phyloP scores from a whole-genome alignment of 2,113 vertebrate species.

The Siniperca chuatsi region DNA sequence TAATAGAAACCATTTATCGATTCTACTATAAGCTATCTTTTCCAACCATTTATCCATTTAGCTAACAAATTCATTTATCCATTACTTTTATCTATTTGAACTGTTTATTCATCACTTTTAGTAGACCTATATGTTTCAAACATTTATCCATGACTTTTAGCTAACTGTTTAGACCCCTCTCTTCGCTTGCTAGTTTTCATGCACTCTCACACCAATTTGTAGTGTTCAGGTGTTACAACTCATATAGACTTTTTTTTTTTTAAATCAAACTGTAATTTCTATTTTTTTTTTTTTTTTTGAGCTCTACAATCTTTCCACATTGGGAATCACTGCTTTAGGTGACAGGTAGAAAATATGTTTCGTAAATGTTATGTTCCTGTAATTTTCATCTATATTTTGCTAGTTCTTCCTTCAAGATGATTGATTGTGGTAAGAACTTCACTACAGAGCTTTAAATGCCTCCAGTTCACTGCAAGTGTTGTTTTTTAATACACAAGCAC shows the following conservation, averaged over 20 bases:
- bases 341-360: background rate
- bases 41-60: no score
- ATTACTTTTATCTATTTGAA: background rate
- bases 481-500: background rate
- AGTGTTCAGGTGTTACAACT: no score
- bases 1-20: background rate
- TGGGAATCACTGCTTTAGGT: background rate
- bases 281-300: background rate
- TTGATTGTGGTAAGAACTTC: background rate
- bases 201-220: no score
- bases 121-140: background rate
- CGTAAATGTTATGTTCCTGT: slow-evolving; percentile 2
- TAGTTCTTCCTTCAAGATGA: background rate
- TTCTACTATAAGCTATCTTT: no score
- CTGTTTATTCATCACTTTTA: background rate
- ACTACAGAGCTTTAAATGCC: slow-evolving; percentile 1
- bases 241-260: background rate
- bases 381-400: slow-evolving; percentile 5
- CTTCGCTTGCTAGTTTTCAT: no score
- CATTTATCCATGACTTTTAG: background rate
- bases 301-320: background rate
- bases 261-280: background rate
- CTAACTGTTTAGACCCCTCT: background rate
- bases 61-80: no score
- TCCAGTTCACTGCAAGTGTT: background rate